Evolutionary conservation across 1,140 invertebrate genomes (phyloP).

Genomic region (Triops longicaudatus): DNA sequence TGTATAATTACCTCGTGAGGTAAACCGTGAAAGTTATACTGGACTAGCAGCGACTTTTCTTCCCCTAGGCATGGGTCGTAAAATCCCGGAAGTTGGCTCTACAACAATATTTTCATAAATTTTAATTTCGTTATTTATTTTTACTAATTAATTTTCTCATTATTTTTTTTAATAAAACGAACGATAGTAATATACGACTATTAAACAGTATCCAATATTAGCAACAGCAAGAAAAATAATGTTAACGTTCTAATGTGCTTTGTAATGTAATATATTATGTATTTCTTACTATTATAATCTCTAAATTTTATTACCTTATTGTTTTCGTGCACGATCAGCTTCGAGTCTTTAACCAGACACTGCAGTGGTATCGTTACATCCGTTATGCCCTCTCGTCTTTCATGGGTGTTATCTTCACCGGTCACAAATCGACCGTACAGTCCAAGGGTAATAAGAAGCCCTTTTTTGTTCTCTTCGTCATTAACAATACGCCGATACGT

Average conservation of each 20-base stretch:
- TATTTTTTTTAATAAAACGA: too few relatives aligned
- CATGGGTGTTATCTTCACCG: conserved; percentile 20
- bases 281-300: conserved; percentile 26
- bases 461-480: conserved; percentile 67
- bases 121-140: too few relatives aligned
- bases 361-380: conserved; percentile 82
- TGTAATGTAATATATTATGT: too few relatives aligned
- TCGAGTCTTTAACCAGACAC: conserved; percentile 84
- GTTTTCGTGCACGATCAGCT: conserved; percentile 70
- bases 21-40: conserved; percentile 74
- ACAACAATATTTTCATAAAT: too few relatives aligned
- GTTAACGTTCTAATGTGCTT: too few relatives aligned
- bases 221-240: too few relatives aligned
- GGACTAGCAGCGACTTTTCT: conserved; percentile 75
- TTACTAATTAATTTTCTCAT: conserved; percentile 1
- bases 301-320: conserved; percentile 87
- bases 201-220: too few relatives aligned
- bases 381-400: conserved; percentile 35
- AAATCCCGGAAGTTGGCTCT: conserved; percentile 92
- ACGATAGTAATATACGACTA: too few relatives aligned
- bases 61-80: conserved; percentile 93
- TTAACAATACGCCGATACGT: conserved; percentile 63
- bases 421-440: conserved; percentile 54
- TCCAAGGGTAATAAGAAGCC: conserved; percentile 77
- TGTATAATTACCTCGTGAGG: conserved; percentile 67